phyloP scores from a whole-genome alignment of 2,113 vertebrate genomes.

The Malaclemys terrapin region DNA sequence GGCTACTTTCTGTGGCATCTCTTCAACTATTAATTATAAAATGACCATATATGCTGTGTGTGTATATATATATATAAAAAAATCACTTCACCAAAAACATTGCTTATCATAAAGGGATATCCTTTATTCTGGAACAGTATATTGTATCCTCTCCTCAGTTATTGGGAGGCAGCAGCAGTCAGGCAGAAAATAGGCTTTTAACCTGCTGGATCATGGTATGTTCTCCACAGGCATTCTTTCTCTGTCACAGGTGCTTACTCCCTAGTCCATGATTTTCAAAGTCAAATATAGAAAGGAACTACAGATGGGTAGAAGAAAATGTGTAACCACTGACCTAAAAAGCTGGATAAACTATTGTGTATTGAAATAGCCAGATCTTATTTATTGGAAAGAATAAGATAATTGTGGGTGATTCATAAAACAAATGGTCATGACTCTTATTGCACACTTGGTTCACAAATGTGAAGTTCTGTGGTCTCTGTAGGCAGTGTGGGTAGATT shows the following conservation, averaged over 20 bases:
- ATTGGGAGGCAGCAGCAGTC: conserved; percentile 77
- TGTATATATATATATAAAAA: not conserved
- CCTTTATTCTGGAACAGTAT: conserved; percentile 48
- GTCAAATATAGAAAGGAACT: not conserved
- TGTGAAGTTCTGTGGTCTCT: not conserved
- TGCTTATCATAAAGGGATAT: conserved; percentile 2
- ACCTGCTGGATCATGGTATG: conserved; percentile 78
- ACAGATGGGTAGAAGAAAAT: not conserved
- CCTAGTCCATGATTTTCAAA: conserved; percentile 16
- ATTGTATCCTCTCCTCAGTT: conserved; percentile 20
- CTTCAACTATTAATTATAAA: conserved; percentile 31
- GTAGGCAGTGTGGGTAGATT: not conserved
- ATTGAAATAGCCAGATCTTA: not conserved
- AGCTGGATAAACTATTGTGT: conserved; percentile 2
- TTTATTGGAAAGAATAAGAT: not conserved
- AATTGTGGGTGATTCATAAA: not conserved
- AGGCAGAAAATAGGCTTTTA: conserved; percentile 70
- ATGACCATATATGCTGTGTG: not conserved
- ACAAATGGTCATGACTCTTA: not conserved
- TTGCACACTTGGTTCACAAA: not conserved
- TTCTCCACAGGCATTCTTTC: conserved; percentile 21
- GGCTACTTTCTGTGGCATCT: conserved; percentile 10
- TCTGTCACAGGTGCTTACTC: not conserved
- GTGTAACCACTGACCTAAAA: not conserved
- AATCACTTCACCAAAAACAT: conserved; percentile 24